Percentiles rank a stretch among this genome's conserved stretches.
Conservation (phyloP, 2,113 vertebrate species). For the Hylia prasina region DNA sequence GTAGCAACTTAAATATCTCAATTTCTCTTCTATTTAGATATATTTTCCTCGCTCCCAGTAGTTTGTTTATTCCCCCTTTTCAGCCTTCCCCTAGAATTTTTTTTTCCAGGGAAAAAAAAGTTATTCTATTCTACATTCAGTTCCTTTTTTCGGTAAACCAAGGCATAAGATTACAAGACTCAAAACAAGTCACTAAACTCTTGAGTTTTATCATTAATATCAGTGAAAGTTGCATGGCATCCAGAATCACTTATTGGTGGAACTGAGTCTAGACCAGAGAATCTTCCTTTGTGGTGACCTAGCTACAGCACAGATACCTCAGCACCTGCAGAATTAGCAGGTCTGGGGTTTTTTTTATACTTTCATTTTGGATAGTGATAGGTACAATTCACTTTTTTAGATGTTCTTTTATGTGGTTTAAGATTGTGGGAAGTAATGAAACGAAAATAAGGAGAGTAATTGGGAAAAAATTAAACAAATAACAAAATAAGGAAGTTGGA, state of each 20-base stretch:
- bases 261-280: not conserved
- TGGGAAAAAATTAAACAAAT: constrained; percentile 2
- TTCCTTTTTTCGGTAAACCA: not conserved
- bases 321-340: not conserved
- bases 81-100: not conserved
- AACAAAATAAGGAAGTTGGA: not conserved
- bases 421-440: not conserved
- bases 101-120: not conserved
- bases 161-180: not conserved
- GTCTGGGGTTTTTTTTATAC: not conserved
- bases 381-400: not conserved
- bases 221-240: not conserved
- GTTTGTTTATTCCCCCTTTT: not conserved
- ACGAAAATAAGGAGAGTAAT: constrained; percentile 13
- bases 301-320: not conserved
- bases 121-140: not conserved
- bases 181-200: not conserved
- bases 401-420: not conserved
- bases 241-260: not conserved
- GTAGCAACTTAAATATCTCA: not conserved
- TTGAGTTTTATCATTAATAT: not conserved
- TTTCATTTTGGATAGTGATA: not conserved
- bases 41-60: not conserved
- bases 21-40: not conserved
- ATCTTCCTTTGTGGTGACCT: not conserved